Conservation (phyloP, 2,888 invertebrate genomes). For the Drosophila anomelani region DNA sequence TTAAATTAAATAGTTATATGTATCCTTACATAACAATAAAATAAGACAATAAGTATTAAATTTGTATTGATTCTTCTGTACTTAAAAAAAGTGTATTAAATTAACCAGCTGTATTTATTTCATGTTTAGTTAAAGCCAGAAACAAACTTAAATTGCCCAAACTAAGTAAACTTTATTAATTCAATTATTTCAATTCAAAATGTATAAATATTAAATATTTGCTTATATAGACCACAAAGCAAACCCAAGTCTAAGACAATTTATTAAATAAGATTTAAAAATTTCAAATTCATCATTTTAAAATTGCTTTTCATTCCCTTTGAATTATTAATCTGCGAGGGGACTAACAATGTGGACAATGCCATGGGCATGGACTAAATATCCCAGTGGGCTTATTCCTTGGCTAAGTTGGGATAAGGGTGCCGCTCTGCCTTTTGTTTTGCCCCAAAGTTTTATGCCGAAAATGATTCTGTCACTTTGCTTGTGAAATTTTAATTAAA, state of each 20-base stretch:
- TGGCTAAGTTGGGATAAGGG: slow-evolving; percentile 8
- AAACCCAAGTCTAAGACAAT: neutral
- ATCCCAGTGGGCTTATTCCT: slow-evolving; percentile 26
- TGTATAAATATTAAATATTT: neutral
- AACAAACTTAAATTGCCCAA: neutral
- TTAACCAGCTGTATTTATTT: neutral
- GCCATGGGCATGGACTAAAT: slow-evolving; percentile 20
- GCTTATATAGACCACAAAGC: neutral
- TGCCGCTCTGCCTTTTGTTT: slow-evolving; percentile 8
- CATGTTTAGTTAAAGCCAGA: neutral
- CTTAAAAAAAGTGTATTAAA: neutral
- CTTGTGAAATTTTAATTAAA: slow-evolving; percentile 57
- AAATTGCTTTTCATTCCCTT: slow-evolving; percentile 24
- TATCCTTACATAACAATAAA: neutral
- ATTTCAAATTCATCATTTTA: slow-evolving; percentile 27
- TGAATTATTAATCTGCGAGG: slow-evolving; percentile 31
- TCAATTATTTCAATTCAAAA: neutral
- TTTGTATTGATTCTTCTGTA: neutral
- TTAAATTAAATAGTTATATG: neutral
- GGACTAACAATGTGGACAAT: slow-evolving; percentile 31
- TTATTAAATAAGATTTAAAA: slow-evolving; percentile 1
- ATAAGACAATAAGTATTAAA: neutral
- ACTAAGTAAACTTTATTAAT: neutral
- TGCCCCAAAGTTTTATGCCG: neutral
- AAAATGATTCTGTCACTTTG: slow-evolving; percentile 36